Conservation (phyloP, 2,888 invertebrate species). For the Microchrysa polita region DNA sequence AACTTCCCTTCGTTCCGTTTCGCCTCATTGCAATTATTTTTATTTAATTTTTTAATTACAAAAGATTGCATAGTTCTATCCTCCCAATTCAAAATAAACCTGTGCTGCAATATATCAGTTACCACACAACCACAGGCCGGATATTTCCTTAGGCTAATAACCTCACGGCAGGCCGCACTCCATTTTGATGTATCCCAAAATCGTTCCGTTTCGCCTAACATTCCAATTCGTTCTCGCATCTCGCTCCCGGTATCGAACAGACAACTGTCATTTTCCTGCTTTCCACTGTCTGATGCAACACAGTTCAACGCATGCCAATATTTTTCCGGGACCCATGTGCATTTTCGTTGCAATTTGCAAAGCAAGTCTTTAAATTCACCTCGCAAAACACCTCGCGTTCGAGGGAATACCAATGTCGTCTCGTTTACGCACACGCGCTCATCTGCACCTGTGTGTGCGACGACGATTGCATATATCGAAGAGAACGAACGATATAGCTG, state of each 20-base stretch:
- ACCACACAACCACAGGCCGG: constrained; percentile 8
- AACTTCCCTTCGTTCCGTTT: too few relatives aligned
- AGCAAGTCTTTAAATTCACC: too few relatives aligned
- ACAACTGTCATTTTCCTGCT: constrained; percentile 51
- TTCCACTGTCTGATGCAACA: constrained; percentile 76
- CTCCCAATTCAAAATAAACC: too few relatives aligned
- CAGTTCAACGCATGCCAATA: too few relatives aligned
- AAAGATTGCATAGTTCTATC: too few relatives aligned
- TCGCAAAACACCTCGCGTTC: neutral
- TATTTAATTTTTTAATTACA: too few relatives aligned
- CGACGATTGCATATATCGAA: neutral
- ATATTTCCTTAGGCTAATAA: constrained; percentile 33
- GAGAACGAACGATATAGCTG: too few relatives aligned
- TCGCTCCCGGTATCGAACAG: neutral
- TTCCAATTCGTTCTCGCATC: neutral
- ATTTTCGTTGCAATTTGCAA: too few relatives aligned
- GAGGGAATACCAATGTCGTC: neutral
- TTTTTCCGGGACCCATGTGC: neutral
- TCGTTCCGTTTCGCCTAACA: constrained; percentile 25
- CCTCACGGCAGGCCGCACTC: constrained; percentile 30
- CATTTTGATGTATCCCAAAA: constrained; percentile 11
- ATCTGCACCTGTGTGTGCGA: constrained; percentile 5
- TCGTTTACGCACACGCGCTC: constrained; percentile 14
- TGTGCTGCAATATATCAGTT: neutral
- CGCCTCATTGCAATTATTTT: too few relatives aligned